Conservation (phyloP, 2,888 invertebrate species). For the Scaptomyza parva region DNA sequence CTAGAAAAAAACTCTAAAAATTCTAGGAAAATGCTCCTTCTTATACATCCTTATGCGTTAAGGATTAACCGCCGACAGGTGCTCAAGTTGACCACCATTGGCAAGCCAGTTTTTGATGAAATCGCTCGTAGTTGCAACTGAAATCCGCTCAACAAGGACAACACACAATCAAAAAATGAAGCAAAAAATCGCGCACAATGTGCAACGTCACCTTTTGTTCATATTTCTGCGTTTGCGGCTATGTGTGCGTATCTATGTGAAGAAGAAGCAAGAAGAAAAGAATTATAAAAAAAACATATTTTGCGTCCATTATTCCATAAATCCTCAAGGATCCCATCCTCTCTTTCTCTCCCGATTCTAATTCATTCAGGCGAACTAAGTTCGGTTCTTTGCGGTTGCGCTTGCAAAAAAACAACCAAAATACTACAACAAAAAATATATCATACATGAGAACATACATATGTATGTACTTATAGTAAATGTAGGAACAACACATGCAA, state of each 20-base stretch:
- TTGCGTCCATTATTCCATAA: conserved; percentile 69
- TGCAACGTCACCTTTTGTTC: conserved; percentile 57
- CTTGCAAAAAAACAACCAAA: conserved; percentile 15
- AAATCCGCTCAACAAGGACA: conserved; percentile 51
- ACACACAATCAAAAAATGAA: conserved; percentile 23
- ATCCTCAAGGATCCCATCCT: conserved; percentile 56
- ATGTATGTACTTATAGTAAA: conserved; percentile 37
- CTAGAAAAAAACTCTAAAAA: neutral
- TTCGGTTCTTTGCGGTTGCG: conserved; percentile 39
- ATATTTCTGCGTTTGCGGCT: conserved; percentile 19
- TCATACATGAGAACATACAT: conserved; percentile 4
- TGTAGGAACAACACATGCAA: conserved; percentile 56
- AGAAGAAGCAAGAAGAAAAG: conserved; percentile 29
- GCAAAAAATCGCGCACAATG: conserved; percentile 37
- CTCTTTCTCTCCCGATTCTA: conserved; percentile 56
- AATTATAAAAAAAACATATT: conserved; percentile 64
- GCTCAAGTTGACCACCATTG: conserved; percentile 45
- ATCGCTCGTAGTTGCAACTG: conserved; percentile 53
- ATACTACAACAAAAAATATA: conserved; percentile 8
- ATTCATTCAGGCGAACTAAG: conserved; percentile 76
- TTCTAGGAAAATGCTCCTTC: conserved; percentile 1
- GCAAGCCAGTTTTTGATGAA: conserved; percentile 50
- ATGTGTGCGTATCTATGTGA: conserved; percentile 20
- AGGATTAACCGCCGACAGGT: conserved; percentile 50
- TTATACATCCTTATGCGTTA: neutral